These are phyloP conservation scores for Leuctra nigra DNA, from an alignment of 2,888 invertebrate species.

Conservation along the genomic window DNA sequence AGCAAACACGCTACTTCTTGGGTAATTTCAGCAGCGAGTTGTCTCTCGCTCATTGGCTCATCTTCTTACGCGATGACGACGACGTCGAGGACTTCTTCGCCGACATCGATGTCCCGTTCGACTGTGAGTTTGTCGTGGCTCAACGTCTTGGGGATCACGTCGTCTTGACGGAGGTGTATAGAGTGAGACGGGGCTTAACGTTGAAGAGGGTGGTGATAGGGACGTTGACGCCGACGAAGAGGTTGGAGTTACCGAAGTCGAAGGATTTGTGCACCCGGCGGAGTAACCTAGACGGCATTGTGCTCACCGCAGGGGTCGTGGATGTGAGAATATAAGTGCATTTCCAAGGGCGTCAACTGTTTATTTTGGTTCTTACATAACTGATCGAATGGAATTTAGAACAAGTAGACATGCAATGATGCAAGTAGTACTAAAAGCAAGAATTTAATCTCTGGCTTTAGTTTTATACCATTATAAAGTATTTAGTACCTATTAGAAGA, in stretches of 20 bases:
- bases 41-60: background rate
- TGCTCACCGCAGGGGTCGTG: background rate
- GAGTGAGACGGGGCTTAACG: background rate
- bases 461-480: too few relatives aligned
- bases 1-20: background rate
- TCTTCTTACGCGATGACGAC: background rate
- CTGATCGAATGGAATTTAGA: background rate
- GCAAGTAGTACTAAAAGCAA: too few relatives aligned
- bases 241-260: too few relatives aligned
- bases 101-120: background rate
- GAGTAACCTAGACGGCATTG: background rate
- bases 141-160: background rate
- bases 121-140: background rate
- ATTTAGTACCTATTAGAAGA: too few relatives aligned
- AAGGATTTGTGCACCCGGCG: background rate
- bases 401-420: background rate
- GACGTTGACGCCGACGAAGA: too few relatives aligned
- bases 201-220: too few relatives aligned
- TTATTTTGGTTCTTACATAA: background rate
- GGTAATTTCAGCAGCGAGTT: background rate
- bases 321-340: conserved; percentile 1
- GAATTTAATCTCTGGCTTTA: background rate
- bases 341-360: too few relatives aligned
- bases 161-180: background rate
- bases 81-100: background rate